A percentile compares a stretch with the other conserved stretches of the same genome.
Evolutionary conservation across 2,113 vertebrate genomes (phyloP).

Genomic region (Chiloscyllium plagiosum): DNA sequence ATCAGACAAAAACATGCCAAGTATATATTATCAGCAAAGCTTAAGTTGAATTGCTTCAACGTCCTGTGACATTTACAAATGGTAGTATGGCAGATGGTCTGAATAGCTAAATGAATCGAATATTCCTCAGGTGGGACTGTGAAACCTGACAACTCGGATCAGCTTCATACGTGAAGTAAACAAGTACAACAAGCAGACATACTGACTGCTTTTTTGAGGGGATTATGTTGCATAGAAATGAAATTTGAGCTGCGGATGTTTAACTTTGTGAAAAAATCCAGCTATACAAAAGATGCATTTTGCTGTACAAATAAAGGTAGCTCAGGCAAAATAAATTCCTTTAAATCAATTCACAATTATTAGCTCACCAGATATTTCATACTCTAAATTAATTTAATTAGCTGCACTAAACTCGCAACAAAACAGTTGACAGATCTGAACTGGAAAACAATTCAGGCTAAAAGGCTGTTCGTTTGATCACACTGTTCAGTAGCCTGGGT

Average conservation of each 20-base stretch:
- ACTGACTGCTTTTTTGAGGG: constrained; percentile 15
- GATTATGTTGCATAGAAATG: not conserved
- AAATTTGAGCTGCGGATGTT: not conserved
- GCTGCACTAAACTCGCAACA: not conserved
- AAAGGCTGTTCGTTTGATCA: not conserved
- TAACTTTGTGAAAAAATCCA: constrained; percentile 28
- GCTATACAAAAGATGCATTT: not conserved
- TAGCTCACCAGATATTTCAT: not conserved
- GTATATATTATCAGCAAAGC: not conserved
- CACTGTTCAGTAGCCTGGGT: not conserved
- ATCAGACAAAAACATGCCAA: constrained; percentile 27
- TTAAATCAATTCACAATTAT: constrained; percentile 21
- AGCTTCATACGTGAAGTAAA: not conserved
- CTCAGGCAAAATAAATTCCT: constrained; percentile 15
- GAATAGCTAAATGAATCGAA: constrained; percentile 16
- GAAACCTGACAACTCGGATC: not conserved
- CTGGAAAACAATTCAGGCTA: not conserved
- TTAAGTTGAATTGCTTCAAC: constrained; percentile 20
- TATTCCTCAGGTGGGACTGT: not conserved
- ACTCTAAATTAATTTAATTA: constrained; percentile 8
- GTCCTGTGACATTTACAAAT: not conserved
- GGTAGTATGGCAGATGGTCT: not conserved
- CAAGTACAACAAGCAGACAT: constrained; percentile 9
- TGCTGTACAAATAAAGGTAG: constrained; percentile 11
- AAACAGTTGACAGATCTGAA: not conserved